Conservation (phyloP, 2,113 vertebrate genomes). For the Paracanthobrama guichenoti region DNA sequence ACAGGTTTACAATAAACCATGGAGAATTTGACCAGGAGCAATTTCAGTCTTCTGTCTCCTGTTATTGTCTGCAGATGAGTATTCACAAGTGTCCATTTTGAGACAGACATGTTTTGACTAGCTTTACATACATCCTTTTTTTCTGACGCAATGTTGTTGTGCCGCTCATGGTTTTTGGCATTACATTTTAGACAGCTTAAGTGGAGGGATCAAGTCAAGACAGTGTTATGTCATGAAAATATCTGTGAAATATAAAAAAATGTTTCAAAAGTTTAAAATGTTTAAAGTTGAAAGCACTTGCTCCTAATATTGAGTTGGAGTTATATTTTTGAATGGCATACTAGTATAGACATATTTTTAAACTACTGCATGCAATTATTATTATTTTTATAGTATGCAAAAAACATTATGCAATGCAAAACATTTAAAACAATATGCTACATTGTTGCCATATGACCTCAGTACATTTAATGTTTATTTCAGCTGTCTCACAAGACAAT, state of each 20-base stretch:
- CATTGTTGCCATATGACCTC: too few species aligned
- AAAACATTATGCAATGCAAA: too few species aligned
- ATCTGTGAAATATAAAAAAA: not conserved
- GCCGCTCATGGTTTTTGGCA: constrained; percentile 13
- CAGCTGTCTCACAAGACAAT: too few species aligned
- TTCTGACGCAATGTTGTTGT: constrained; percentile 24
- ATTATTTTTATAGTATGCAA: too few species aligned
- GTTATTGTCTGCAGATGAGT: constrained; percentile 41
- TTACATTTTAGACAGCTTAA: not conserved
- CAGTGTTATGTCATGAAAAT: not conserved
- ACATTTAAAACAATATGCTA: too few species aligned
- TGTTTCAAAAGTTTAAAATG: too few species aligned
- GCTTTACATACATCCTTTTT: constrained; percentile 43
- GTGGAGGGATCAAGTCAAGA: not conserved
- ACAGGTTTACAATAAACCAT: constrained; percentile 53
- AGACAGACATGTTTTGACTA: constrained; percentile 62
- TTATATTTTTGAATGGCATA: not conserved
- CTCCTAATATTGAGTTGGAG: not conserved
- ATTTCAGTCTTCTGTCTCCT: constrained; percentile 43
- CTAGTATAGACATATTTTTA: not conserved
- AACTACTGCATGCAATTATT: not conserved
- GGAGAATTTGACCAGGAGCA: constrained; percentile 54
- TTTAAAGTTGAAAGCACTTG: not conserved
- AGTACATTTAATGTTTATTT: too few species aligned
- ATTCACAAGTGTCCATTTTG: constrained; percentile 47